Percentiles rank a stretch among this genome's conserved stretches.
Evolutionary conservation across 2,888 invertebrate species (phyloP).

Genomic region (Agrochola macilenta): DNA sequence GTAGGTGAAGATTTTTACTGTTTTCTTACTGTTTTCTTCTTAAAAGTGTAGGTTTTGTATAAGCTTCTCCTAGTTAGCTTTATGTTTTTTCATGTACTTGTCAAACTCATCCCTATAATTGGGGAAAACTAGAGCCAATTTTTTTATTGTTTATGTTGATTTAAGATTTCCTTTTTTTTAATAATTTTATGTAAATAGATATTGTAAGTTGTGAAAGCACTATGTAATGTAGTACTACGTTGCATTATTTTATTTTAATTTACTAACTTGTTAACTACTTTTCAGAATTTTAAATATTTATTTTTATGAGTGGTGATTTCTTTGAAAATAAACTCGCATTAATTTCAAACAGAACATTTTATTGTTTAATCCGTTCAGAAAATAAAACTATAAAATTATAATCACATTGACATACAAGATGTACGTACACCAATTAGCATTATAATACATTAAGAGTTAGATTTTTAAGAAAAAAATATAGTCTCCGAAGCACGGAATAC

Average conservation of each 20-base stretch:
- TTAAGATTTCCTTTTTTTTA: neutral
- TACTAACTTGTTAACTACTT: neutral
- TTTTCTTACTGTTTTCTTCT: conserved; percentile 17
- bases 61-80: neutral
- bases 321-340: conserved; percentile 79
- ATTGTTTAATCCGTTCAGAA: conserved; percentile 90
- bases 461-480: conserved; percentile 71
- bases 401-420: conserved; percentile 90
- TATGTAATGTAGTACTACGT: neutral
- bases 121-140: neutral
- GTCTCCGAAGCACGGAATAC: conserved; percentile 82
- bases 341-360: conserved; percentile 91
- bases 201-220: neutral
- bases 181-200: neutral
- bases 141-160: neutral
- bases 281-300: neutral
- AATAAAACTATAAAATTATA: conserved; percentile 85
- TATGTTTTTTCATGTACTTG: neutral
- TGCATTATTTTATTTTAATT: neutral
- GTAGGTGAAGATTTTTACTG: conserved; percentile 38
- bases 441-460: conserved; percentile 88
- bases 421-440: conserved; percentile 90
- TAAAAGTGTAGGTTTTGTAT: neutral
- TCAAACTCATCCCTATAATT: too few species aligned
- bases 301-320: neutral